These are phyloP conservation scores for Scaptomyza polygonia DNA, from an alignment of 2,888 invertebrate genomes.

Conservation along the genomic window DNA sequence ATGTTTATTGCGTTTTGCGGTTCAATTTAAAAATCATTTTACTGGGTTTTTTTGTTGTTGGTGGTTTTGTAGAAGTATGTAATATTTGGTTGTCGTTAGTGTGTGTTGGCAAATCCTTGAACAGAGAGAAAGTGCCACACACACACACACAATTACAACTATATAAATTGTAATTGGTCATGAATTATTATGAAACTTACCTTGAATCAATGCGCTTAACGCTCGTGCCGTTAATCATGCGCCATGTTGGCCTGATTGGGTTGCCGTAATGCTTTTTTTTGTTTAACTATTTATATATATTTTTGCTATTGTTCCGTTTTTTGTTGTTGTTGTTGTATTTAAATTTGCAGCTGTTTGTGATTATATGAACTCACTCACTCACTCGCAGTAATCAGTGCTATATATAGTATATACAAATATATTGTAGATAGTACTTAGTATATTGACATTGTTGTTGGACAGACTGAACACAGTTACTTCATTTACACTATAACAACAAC, in stretches of 20 bases:
- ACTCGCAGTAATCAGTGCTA: conserved; percentile 13
- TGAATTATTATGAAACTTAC: conserved; percentile 64
- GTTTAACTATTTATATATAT: conserved; percentile 9
- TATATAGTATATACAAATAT: not conserved
- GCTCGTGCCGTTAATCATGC: conserved; percentile 65
- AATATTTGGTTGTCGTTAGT: conserved; percentile 5
- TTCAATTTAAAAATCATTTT: conserved; percentile 14
- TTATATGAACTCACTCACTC: conserved; percentile 12
- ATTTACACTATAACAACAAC: conserved; percentile 1
- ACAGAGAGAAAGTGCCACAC: not conserved
- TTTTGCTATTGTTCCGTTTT: not conserved
- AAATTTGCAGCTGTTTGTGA: conserved; percentile 24
- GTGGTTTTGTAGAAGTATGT: conserved; percentile 10
- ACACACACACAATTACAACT: conserved; percentile 37
- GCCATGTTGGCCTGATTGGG: conserved; percentile 53
- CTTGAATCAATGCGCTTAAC: conserved; percentile 56
- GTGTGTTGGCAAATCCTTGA: conserved; percentile 9
- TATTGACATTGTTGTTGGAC: not conserved
- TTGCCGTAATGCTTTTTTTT: conserved; percentile 15
- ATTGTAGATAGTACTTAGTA: too few relatives aligned
- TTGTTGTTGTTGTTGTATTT: not conserved
- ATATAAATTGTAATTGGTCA: conserved; percentile 46
- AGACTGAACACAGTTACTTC: conserved; percentile 6
- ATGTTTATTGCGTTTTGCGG: conserved; percentile 18
- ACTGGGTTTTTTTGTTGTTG: not conserved